Evolutionary conservation across 2,888 invertebrate genomes (phyloP), one percentile per base, ranked within the genome.

Genomic region (Gymnoscelis rufifasciata): DNA sequence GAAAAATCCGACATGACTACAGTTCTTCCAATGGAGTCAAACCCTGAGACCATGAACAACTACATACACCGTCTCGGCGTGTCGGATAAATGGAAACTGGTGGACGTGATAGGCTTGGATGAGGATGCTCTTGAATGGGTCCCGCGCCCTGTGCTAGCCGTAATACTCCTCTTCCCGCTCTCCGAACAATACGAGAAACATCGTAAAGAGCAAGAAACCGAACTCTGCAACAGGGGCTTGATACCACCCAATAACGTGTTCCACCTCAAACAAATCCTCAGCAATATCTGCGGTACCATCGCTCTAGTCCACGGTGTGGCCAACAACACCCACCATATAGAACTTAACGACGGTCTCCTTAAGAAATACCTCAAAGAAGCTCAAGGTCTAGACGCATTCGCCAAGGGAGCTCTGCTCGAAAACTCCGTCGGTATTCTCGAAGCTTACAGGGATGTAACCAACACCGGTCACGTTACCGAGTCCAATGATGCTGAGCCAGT

Each of bases 261-360:
- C 77, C 96, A 94, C 74, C 90, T 97, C 84, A 95, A 94, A 64
- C 97, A 98, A 79, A 92, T 93, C 14, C 92, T 97, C 14, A 93
- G 94, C 52, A 98, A 98, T 79, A 96, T 98, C 2, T 99, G 98
- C 78, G 99, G 99, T 19, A 97, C 98, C 1, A 93, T 99, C 53
- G 98, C 98, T 4, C 84, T 99, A 37, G 93, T 99, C 44, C 98
- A 99, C 74, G 93, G 96, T 59, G 89, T 99, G 50, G 97, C 96
- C 7, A 99, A 99, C 76, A 97, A 96, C 73, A 80, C 86, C n/a
- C 92, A 94, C 52, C 91, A 92, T 8, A 92, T 95, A 40, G 77
- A 90, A 19, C 70, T 96, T 3, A 53, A 59, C 3, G 83, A 90
- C 26, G 95, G 95, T 0, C 89, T 91, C 3, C 78, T 97, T 46